Percentiles rank a stretch among this genome's conserved stretches.
phyloP scores from a whole-genome alignment of 2,888 invertebrate species.

The Sarcophaga carnaria region DNA sequence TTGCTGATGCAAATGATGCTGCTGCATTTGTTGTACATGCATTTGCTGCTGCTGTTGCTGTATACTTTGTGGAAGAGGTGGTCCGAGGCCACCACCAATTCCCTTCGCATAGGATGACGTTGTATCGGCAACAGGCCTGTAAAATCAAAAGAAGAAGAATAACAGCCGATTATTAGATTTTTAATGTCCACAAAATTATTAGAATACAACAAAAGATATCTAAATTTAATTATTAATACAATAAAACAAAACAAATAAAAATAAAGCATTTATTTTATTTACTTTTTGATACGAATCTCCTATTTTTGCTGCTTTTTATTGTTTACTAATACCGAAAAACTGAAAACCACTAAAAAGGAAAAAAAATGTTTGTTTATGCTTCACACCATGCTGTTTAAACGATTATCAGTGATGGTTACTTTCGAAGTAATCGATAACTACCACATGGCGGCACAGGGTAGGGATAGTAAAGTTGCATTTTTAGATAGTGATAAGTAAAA shows the following conservation, averaged over 20 bases:
- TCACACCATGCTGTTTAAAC: too few relatives aligned
- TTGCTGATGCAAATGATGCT: constrained; percentile 75
- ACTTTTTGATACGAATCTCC: too few relatives aligned
- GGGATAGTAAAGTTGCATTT: too few relatives aligned
- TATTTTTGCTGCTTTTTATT: too few relatives aligned
- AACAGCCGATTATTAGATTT: constrained; percentile 79
- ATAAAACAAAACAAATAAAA: neutral
- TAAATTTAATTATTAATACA: neutral
- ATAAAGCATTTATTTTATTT: too few relatives aligned
- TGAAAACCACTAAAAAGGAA: too few relatives aligned
- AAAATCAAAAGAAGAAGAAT: constrained; percentile 77
- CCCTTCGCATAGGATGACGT: constrained; percentile 80
- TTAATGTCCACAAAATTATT: constrained; percentile 69
- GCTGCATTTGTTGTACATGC: constrained; percentile 73
- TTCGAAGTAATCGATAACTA: too few relatives aligned
- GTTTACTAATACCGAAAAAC: too few relatives aligned
- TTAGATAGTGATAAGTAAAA: too few relatives aligned
- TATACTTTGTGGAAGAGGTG: constrained; percentile 73
- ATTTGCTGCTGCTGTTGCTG: constrained; percentile 75
- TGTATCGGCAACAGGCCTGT: constrained; percentile 80
- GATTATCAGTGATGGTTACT: too few relatives aligned
- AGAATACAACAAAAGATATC: neutral
- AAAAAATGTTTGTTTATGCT: too few relatives aligned
- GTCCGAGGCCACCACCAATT: constrained; percentile 74
- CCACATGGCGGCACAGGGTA: too few relatives aligned